Evolutionary conservation across 35 echinoderm and acorn worm genomes (phyloP).

Genomic region (Lytechinus variegatus): DNA sequence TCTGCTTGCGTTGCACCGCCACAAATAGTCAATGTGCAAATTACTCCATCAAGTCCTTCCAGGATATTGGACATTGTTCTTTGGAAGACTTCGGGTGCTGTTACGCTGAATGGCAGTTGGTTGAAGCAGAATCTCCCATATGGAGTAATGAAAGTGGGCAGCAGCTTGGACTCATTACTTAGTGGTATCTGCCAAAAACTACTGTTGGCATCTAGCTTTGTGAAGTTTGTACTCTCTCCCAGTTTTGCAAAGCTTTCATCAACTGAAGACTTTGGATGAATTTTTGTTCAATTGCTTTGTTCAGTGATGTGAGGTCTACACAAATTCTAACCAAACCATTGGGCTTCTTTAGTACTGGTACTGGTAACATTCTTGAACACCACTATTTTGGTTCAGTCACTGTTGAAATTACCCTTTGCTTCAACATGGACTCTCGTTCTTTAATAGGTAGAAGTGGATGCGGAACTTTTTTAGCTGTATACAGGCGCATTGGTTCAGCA

Average conservation of each 20-base stretch:
- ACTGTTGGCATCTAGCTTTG: conserved; percentile 66
- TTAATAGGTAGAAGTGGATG: background rate
- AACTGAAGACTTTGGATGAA: background rate
- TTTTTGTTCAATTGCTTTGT: background rate
- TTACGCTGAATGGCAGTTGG: conserved; percentile 63
- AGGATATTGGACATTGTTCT: conserved; percentile 65
- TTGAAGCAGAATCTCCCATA: conserved; percentile 64
- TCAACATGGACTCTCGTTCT: background rate
- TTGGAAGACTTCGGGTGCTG: conserved; percentile 63
- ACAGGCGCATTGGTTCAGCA: background rate
- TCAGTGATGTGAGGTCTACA: background rate
- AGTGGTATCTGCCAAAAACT: conserved; percentile 76
- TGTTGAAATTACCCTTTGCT: background rate
- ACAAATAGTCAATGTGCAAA: conserved; percentile 78
- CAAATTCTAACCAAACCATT: background rate
- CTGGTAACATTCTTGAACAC: background rate
- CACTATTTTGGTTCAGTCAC: background rate
- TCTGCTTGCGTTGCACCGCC: conserved; percentile 50
- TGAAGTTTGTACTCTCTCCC: background rate
- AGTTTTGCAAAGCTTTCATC: background rate
- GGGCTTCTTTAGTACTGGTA: background rate
- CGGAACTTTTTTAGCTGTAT: background rate
- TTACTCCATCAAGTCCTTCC: background rate
- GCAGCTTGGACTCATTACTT: conserved; percentile 43
- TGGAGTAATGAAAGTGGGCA: conserved; percentile 75